phyloP scores from a whole-genome alignment of 2,797 vertebrate genomes.

The Octomys mimax region DNA sequence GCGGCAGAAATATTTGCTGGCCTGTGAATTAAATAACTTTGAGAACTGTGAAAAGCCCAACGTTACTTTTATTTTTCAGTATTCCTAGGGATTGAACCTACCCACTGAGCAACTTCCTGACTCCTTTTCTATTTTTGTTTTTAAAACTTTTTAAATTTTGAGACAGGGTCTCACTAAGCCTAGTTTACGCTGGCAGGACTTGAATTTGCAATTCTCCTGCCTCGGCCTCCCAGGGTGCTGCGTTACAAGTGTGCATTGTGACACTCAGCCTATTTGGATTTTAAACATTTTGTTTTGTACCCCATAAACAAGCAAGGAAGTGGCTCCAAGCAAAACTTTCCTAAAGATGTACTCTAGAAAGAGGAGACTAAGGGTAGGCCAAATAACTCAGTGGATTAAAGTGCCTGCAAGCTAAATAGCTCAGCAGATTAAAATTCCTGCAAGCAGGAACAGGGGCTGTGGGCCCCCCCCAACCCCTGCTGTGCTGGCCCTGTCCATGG shows the following conservation, averaged over 20 bases:
- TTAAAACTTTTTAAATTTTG: not conserved
- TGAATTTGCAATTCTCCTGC: not conserved
- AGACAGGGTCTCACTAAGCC: not conserved
- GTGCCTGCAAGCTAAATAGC: too few relatives aligned
- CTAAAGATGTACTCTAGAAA: not conserved
- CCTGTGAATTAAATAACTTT: not conserved
- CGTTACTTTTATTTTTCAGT: not conserved
- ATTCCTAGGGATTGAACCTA: not conserved
- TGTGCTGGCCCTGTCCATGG: too few relatives aligned
- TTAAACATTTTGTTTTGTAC: constrained; percentile 47
- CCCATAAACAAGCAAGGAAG: not conserved
- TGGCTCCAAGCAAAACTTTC: not conserved
- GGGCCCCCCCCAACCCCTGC: too few relatives aligned
- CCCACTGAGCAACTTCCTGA: not conserved
- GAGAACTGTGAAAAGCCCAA: not conserved
- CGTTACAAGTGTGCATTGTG: not conserved
- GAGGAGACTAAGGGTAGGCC: not conserved
- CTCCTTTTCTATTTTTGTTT: not conserved
- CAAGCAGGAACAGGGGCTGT: too few relatives aligned
- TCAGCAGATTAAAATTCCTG: too few relatives aligned
- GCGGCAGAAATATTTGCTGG: not conserved
- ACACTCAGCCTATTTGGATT: not conserved
- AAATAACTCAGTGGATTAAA: too few relatives aligned
- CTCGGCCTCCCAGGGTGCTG: not conserved
- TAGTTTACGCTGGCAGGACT: not conserved